A percentile compares a stretch with the other conserved stretches of the same genome.
Evolutionary conservation across 2,113 vertebrate genomes (phyloP).

Genomic region (Macaca fascicularis): DNA sequence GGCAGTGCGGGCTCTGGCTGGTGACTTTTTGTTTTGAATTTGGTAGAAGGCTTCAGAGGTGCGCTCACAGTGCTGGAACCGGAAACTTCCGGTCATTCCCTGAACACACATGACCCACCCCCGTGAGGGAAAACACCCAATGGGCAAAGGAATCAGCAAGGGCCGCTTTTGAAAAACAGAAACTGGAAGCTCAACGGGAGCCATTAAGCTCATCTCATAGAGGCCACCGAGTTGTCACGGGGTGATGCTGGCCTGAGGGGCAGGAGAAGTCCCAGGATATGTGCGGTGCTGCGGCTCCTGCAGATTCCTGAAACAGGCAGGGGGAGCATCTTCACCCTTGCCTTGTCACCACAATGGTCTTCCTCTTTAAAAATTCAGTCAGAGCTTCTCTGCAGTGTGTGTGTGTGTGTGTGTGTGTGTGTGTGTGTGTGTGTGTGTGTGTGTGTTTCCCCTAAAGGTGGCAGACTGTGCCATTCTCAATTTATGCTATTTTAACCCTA

Average conservation of each 20-base stretch:
- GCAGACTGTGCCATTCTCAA: constrained; percentile 41
- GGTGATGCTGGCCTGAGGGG: not conserved
- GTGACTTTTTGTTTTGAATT: not conserved
- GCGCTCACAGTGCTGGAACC: not conserved
- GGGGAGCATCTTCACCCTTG: not conserved
- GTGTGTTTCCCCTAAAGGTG: constrained; percentile 23
- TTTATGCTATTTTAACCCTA: constrained; percentile 32
- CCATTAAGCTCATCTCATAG: not conserved
- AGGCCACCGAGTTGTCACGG: not conserved
- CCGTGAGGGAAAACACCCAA: not conserved
- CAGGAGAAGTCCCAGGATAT: not conserved
- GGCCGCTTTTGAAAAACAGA: not conserved
- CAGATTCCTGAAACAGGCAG: rapidly evolving
- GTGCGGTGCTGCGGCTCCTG: not conserved
- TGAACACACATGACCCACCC: not conserved
- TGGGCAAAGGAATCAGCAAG: not conserved
- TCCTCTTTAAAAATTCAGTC: constrained; percentile 24
- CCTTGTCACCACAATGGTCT: not conserved
- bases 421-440: too few species aligned
- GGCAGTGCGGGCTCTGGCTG: not conserved
- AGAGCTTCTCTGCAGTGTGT: not conserved
- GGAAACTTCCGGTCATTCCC: not conserved
- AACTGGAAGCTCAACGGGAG: not conserved
- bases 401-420: not conserved
- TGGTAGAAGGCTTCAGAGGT: not conserved